Conservation (phyloP, 2,797 vertebrate genomes). For the Vireo griseus region DNA sequence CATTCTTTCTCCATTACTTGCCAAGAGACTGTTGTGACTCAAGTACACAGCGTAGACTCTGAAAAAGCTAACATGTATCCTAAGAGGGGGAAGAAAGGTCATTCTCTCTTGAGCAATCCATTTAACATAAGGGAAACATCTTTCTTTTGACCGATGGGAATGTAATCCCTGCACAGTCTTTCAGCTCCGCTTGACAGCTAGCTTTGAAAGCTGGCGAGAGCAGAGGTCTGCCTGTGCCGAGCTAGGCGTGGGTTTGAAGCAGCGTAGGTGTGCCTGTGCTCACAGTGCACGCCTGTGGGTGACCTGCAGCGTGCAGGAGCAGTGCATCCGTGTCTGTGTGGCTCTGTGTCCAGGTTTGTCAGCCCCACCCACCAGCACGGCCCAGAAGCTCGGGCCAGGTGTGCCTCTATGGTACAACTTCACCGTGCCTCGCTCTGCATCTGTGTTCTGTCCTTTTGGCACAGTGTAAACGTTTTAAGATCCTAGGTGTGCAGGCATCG, state of each 20-base stretch:
- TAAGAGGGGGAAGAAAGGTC: neutral
- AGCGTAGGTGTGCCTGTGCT: neutral
- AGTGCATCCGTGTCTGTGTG: accelerated
- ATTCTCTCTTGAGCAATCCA: neutral
- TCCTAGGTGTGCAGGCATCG: neutral
- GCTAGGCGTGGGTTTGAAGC: neutral
- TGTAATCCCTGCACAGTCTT: neutral
- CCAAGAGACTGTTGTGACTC: neutral
- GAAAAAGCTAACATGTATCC: neutral
- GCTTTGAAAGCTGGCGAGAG: neutral
- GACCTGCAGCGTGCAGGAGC: neutral
- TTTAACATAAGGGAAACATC: neutral
- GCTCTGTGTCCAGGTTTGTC: neutral
- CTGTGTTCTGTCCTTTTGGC: neutral
- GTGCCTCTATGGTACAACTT: neutral
- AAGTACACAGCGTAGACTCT: neutral
- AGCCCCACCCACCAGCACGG: neutral
- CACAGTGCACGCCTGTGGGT: accelerated
- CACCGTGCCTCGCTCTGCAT: accelerated
- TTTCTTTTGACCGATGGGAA: neutral
- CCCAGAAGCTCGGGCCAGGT: neutral
- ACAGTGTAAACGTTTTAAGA: neutral
- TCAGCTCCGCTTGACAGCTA: neutral
- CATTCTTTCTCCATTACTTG: neutral
- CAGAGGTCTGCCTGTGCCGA: neutral